Conservation (phyloP, 2,888 invertebrate genomes). For the Drosophila leonis region DNA sequence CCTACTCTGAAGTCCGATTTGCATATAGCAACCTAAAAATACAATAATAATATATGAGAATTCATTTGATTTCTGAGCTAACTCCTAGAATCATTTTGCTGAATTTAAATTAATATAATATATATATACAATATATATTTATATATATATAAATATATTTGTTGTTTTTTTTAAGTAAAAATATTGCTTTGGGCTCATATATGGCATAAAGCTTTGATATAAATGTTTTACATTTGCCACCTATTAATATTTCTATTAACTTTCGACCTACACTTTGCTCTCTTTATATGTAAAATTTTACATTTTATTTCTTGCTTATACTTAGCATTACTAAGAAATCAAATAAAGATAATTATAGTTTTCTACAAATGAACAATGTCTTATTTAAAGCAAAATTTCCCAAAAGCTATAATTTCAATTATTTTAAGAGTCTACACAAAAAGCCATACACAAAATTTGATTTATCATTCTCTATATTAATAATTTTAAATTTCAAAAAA, state of each 20-base stretch:
- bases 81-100: not conserved
- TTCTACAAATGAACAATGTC: not conserved
- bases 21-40: not conserved
- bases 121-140: not conserved
- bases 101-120: not conserved
- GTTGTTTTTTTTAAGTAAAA: too few species aligned
- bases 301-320: not conserved
- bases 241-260: not conserved
- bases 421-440: not conserved
- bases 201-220: not conserved
- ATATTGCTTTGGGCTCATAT: not conserved
- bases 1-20: not conserved
- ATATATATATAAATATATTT: not conserved
- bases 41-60: not conserved
- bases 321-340: not conserved
- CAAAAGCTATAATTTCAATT: not conserved
- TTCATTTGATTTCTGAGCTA: not conserved
- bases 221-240: not conserved
- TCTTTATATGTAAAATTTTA: not conserved
- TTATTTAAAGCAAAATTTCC: not conserved
- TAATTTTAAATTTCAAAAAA: not conserved
- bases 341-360: not conserved
- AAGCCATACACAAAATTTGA: not conserved
- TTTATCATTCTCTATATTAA: not conserved
- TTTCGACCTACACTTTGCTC: not conserved